Conservation (phyloP, 2,113 vertebrate species). For the Anoplopoma fimbria region DNA sequence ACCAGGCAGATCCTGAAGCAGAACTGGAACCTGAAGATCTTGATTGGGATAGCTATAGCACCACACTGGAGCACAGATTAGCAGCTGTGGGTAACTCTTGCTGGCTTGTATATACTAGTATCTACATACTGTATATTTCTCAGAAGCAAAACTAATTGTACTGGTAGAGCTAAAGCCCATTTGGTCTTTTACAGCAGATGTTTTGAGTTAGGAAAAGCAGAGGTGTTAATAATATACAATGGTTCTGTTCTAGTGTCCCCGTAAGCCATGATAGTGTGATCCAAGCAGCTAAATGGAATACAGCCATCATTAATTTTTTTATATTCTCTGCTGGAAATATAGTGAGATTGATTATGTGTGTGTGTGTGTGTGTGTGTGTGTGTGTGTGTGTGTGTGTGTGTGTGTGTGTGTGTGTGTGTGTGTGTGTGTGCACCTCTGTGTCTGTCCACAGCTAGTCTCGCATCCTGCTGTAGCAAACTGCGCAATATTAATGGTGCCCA, state of each 20-base stretch:
- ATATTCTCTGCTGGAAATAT: neutral
- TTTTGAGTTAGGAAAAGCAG: neutral
- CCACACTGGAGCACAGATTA: constrained; percentile 79
- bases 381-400: no score
- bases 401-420: no score
- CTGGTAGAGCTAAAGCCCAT: neutral
- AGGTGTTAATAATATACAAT: neutral
- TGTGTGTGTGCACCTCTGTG: no score
- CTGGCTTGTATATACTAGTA: constrained; percentile 13
- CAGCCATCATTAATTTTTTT: neutral
- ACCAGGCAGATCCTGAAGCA: constrained; percentile 68
- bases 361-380: no score
- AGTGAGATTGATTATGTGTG: no score
- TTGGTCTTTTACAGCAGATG: neutral
- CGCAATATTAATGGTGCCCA: no score
- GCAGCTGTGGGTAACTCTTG: constrained; percentile 76
- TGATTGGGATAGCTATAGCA: constrained; percentile 85
- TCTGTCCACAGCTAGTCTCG: no score
- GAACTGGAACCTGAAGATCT: constrained; percentile 84
- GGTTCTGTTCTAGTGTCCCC: neutral
- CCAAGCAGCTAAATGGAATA: neutral
- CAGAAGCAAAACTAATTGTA: neutral
- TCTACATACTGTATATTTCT: neutral
- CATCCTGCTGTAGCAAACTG: no score
- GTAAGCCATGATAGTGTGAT: neutral